phyloP scores from a whole-genome alignment of 1,140 invertebrate genomes.

The Drosophila navojoa region DNA sequence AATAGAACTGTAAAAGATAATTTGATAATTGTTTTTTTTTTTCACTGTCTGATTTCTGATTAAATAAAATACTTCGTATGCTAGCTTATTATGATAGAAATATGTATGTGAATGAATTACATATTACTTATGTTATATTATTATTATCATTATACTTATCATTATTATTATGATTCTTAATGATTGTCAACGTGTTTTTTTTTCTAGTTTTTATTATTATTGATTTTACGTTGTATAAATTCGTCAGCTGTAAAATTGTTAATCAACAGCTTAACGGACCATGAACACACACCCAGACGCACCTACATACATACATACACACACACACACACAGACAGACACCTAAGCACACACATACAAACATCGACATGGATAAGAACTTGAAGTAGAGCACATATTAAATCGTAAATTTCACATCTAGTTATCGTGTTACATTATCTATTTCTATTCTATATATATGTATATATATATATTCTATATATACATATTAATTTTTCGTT shows the following conservation, averaged over 20 bases:
- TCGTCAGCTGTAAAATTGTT: conserved; percentile 74
- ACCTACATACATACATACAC: conserved; percentile 3
- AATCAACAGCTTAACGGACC: conserved; percentile 54
- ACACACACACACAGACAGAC: conserved; percentile 26
- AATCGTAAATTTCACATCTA: conserved; percentile 49
- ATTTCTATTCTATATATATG: conserved; percentile 28
- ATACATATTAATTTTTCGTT: conserved; percentile 59
- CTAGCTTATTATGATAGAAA: conserved; percentile 30
- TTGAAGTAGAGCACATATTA: conserved; percentile 60
- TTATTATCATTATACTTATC: conserved; percentile 20
- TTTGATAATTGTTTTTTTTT: conserved; percentile 50
- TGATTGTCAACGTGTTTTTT: conserved; percentile 53
- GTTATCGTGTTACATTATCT: conserved; percentile 59
- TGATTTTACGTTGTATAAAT: conserved; percentile 64
- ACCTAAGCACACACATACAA: conserved; percentile 10
- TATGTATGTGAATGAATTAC: conserved; percentile 41
- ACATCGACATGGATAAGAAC: conserved; percentile 35
- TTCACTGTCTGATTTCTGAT: conserved; percentile 47
- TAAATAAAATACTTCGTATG: conserved; percentile 21
- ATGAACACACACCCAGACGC: conserved; percentile 10
- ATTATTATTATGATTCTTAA: conserved; percentile 35
- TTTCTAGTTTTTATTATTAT: conserved; percentile 34
- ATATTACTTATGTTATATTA: conserved; percentile 27
- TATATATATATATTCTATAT: not conserved
- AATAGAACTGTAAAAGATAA: conserved; percentile 36